Percentiles rank a stretch among this genome's conserved stretches.
Conservation (phyloP, 92 coral and sea anemone species). For the Paragorgia papillata region DNA sequence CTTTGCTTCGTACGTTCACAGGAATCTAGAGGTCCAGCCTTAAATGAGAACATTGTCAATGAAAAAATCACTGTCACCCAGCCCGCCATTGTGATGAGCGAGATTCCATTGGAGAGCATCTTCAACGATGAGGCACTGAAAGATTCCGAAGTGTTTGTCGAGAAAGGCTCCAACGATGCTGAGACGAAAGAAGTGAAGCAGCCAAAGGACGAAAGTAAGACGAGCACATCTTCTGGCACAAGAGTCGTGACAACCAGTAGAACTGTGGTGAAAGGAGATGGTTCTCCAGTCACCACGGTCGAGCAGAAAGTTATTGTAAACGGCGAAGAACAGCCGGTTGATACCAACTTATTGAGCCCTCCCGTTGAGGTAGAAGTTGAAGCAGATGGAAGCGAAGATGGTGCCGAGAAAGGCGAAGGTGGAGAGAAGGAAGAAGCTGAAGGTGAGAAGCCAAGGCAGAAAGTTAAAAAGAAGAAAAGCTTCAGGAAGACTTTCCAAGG, state of each 20-base stretch:
- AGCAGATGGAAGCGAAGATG: conserved; percentile 49
- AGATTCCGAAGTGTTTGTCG: conserved; percentile 32
- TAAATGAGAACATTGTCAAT: background rate
- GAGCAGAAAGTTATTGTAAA: conserved; percentile 39
- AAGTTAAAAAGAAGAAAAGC: conserved; percentile 88
- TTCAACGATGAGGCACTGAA: conserved; percentile 26
- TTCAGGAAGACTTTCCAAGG: conserved; percentile 53
- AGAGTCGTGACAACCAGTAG: conserved; percentile 39
- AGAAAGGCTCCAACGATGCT: conserved; percentile 74
- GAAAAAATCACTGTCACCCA: conserved; percentile 16
- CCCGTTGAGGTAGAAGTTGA: conserved; percentile 58
- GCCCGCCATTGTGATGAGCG: conserved; percentile 38
- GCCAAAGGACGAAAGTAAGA: background rate
- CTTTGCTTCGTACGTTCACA: background rate
- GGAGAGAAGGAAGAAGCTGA: conserved; percentile 60
- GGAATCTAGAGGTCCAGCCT: background rate
- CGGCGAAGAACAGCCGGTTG: conserved; percentile 37
- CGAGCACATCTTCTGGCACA: background rate
- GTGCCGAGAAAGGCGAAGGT: conserved; percentile 48
- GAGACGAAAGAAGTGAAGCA: conserved; percentile 67
- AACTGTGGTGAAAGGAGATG: conserved; percentile 45
- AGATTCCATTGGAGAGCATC: conserved; percentile 16
- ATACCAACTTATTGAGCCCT: conserved; percentile 34
- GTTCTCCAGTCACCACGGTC: conserved; percentile 29
- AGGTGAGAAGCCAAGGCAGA: conserved; percentile 59